Evolutionary conservation across 2,113 vertebrate species (phyloP).

Genomic region (Cryptoleucopteryx plumbea): DNA sequence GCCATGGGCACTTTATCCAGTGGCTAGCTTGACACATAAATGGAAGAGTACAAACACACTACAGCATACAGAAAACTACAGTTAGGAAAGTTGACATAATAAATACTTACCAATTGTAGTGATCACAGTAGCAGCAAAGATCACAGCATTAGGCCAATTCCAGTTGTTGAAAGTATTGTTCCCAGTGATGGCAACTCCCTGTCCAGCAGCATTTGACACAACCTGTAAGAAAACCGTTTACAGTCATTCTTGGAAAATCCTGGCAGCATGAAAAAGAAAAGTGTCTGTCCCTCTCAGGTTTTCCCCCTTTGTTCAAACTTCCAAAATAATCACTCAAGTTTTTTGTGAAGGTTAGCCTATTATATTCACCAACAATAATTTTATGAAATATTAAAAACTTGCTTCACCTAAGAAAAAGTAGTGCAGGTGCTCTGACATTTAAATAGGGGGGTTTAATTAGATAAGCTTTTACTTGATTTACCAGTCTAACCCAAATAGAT

Average conservation of each 20-base stretch:
- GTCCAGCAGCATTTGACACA: constrained; percentile 89
- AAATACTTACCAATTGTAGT: constrained; percentile 89
- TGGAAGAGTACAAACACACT: background rate
- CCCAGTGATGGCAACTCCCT: constrained; percentile 93
- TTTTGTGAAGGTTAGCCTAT: background rate
- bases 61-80: background rate
- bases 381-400: background rate
- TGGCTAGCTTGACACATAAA: background rate
- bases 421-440: background rate
- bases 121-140: constrained; percentile 97
- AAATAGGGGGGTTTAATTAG: background rate
- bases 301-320: background rate
- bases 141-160: constrained; percentile 98
- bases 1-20: background rate
- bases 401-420: background rate
- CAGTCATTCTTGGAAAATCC: background rate
- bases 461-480: background rate
- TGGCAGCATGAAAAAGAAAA: background rate
- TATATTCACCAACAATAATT: background rate
- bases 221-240: constrained; percentile 66
- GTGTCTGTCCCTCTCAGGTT: background rate
- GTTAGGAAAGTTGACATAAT: background rate
- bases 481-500: background rate
- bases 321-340: background rate
- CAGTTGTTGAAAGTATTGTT: constrained; percentile 95